Evolutionary conservation across 2,797 vertebrate genomes (phyloP).

Genomic region (Sebastes alutus): DNA sequence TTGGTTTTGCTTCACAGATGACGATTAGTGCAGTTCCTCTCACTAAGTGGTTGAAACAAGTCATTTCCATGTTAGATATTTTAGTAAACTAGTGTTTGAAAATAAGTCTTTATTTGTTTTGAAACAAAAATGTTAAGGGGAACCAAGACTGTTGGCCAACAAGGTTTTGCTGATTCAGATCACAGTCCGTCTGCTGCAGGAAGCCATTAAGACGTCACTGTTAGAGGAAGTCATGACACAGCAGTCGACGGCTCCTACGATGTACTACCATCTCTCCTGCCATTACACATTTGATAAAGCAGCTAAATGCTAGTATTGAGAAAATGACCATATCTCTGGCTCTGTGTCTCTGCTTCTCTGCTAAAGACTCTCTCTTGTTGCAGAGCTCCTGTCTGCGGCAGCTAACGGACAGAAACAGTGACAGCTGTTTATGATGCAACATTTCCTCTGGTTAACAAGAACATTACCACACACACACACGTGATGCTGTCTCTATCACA

Average conservation of each 20-base stretch:
- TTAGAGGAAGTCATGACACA: constrained; percentile 16
- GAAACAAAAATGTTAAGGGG: background rate
- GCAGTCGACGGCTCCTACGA: background rate
- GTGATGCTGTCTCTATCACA: background rate
- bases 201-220: background rate
- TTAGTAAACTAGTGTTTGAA: background rate
- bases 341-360: background rate
- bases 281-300: background rate
- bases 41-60: constrained; percentile 1
- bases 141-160: background rate
- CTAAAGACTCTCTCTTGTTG: background rate
- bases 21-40: background rate
- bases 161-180: background rate
- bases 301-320: background rate
- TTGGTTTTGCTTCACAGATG: background rate
- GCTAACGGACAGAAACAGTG: background rate
- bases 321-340: background rate
- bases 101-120: background rate
- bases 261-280: background rate
- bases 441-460: constrained; percentile 15
- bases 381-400: background rate
- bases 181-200: background rate
- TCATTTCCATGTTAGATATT: background rate
- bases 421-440: background rate
- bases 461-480: background rate